phyloP scores from a whole-genome alignment of 2,888 invertebrate species.

The Nomada flava region DNA sequence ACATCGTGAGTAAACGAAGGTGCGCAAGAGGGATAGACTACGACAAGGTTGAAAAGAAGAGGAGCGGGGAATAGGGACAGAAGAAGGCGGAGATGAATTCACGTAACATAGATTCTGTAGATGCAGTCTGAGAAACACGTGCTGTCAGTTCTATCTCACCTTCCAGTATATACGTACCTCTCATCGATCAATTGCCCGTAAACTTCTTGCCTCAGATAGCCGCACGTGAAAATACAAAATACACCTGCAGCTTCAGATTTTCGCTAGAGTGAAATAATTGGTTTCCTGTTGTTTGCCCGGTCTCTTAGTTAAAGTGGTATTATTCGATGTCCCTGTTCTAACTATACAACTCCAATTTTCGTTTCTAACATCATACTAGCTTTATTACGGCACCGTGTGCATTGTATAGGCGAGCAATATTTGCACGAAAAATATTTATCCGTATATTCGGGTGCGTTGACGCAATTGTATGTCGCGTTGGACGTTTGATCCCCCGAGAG shows the following conservation, averaged over 20 bases:
- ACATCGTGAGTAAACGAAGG: slow-evolving; percentile 20
- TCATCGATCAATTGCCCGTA: slow-evolving; percentile 43
- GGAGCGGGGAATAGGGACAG: slow-evolving; percentile 11
- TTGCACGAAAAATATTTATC: neutral
- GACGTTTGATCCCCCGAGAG: neutral
- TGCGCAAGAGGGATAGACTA: slow-evolving; percentile 21
- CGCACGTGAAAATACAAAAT: slow-evolving; percentile 19
- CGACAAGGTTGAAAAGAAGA: slow-evolving; percentile 46
- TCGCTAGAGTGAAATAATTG: no score
- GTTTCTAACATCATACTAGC: no score
- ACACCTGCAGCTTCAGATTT: no score
- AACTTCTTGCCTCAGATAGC: slow-evolving; percentile 12
- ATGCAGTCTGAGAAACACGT: slow-evolving; percentile 62
- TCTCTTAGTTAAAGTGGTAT: slow-evolving; percentile 4
- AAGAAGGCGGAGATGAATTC: slow-evolving; percentile 51
- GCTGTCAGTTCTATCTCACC: slow-evolving; percentile 67
- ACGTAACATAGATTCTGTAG: slow-evolving; percentile 63
- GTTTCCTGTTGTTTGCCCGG: no score
- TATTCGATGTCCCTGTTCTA: slow-evolving; percentile 4
- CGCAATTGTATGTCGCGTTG: neutral
- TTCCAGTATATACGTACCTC: slow-evolving; percentile 67
- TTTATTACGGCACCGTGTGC: neutral
- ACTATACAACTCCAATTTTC: neutral
- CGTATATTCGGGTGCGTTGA: neutral
- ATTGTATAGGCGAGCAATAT: neutral